These are phyloP conservation scores for Distichodus sexfasciatus DNA, from an alignment of 2,797 vertebrate species.

Conservation along the genomic window DNA sequence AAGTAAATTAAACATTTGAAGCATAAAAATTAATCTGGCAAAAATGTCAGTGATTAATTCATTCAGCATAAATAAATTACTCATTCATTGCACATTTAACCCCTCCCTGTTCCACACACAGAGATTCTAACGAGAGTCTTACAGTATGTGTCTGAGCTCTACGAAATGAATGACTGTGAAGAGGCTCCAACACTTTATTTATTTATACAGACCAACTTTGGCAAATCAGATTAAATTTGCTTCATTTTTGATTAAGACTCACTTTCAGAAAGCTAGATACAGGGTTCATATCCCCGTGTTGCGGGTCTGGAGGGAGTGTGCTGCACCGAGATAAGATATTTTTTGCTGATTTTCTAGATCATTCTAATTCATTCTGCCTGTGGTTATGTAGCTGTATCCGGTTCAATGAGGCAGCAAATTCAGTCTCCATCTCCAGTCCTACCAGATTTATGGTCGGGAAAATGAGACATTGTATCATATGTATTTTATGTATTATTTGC, in stretches of 20 bases:
- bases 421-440: constrained; percentile 6
- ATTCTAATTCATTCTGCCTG: background rate
- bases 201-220: background rate
- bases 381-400: constrained; percentile 12
- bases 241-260: background rate
- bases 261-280: background rate
- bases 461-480: too few relatives aligned
- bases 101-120: background rate
- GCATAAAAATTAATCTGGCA: background rate
- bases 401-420: constrained; percentile 26
- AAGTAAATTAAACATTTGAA: background rate
- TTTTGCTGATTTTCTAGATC: constrained; percentile 5
- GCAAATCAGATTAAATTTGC: background rate
- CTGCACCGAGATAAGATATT: constrained; percentile 10
- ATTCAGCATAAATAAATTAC: background rate
- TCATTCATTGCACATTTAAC: background rate
- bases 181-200: too few relatives aligned
- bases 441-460: background rate
- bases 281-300: background rate
- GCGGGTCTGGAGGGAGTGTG: background rate
- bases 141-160: too few relatives aligned
- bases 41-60: background rate
- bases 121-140: too few relatives aligned
- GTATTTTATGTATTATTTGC: too few relatives aligned
- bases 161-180: too few relatives aligned